Evolutionary conservation across 37 sponge, comb jelly and placozoan species (phyloP).

Genomic region (Hormiphora californensis): DNA sequence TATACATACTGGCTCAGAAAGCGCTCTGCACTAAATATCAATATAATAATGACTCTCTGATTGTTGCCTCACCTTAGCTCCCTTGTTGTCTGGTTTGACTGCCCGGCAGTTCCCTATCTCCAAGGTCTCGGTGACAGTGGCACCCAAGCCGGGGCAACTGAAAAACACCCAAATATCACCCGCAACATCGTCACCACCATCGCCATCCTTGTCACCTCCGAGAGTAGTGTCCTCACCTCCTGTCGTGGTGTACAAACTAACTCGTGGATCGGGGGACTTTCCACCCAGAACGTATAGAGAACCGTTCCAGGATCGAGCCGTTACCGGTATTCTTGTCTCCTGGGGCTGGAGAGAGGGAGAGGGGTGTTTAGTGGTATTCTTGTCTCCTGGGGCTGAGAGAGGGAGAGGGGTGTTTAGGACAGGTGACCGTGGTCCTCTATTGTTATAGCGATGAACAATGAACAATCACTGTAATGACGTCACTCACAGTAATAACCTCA

Average conservation of each 20-base stretch:
- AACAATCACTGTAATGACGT: too few species aligned
- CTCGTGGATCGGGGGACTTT: background rate
- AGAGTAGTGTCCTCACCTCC: too few species aligned
- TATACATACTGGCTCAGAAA: too few species aligned
- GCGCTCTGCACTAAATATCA: too few species aligned
- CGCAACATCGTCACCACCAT: background rate
- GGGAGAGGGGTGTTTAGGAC: too few species aligned
- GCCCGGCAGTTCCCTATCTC: slow-evolving; percentile 41
- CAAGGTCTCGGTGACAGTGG: background rate
- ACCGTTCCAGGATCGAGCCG: slow-evolving; percentile 2
- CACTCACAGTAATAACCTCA: too few species aligned
- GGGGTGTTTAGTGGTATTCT: slow-evolving; percentile 3
- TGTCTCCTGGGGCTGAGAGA: slow-evolving; percentile 4
- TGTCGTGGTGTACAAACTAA: background rate
- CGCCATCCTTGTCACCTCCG: too few species aligned
- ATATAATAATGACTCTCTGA: too few species aligned
- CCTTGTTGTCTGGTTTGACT: background rate
- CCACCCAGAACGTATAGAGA: slow-evolving; percentile 23
- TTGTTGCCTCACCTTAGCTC: slow-evolving; percentile 12
- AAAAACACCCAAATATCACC: slow-evolving; percentile 15
- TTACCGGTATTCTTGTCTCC: slow-evolving; percentile 1
- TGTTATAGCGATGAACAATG: too few species aligned
- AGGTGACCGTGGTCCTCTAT: too few species aligned
- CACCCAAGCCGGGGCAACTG: background rate
- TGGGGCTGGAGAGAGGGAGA: slow-evolving; percentile 13